A percentile compares a stretch with the other conserved stretches of the same genome.
These are phyloP conservation scores for Oscheius onirici DNA, from an alignment of 2,888 invertebrate genomes.

Conservation along the genomic window DNA sequence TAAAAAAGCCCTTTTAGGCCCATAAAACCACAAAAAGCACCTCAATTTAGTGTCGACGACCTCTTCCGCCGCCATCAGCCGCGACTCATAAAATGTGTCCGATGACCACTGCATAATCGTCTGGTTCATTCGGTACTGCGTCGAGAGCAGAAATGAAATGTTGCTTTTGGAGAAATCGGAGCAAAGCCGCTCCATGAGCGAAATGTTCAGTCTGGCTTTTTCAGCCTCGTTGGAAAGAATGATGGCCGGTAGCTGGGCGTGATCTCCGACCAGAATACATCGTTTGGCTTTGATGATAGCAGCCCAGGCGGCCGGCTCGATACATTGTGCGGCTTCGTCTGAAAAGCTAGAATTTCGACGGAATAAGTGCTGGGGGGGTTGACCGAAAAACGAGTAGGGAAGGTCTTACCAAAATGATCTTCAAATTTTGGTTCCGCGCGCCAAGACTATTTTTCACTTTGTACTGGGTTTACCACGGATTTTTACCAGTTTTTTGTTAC, in stretches of 20 bases:
- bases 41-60: slow-evolving; percentile 39
- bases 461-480: too few species aligned
- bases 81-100: slow-evolving; percentile 58
- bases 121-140: slow-evolving; percentile 65
- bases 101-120: slow-evolving; percentile 67
- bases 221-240: slow-evolving; percentile 37
- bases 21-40: neutral
- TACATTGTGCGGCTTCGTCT: slow-evolving; percentile 56
- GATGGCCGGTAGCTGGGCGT: slow-evolving; percentile 58
- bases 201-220: slow-evolving; percentile 30
- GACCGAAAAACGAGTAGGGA: too few species aligned
- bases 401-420: too few species aligned
- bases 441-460: too few species aligned
- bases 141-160: slow-evolving; percentile 52
- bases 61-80: slow-evolving; percentile 44
- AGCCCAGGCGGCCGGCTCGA: slow-evolving; percentile 52
- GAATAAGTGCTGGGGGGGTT: too few species aligned
- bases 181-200: slow-evolving; percentile 49
- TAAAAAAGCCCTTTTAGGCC: slow-evolving; percentile 2
- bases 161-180: slow-evolving; percentile 44
- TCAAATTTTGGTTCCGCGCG: too few species aligned
- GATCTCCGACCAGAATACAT: slow-evolving; percentile 67
- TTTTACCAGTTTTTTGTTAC: too few species aligned
- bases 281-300: slow-evolving; percentile 46
- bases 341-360: too few species aligned